These are phyloP conservation scores for Chirona hameri DNA, from an alignment of 2,888 invertebrate genomes.

Conservation along the genomic window DNA sequence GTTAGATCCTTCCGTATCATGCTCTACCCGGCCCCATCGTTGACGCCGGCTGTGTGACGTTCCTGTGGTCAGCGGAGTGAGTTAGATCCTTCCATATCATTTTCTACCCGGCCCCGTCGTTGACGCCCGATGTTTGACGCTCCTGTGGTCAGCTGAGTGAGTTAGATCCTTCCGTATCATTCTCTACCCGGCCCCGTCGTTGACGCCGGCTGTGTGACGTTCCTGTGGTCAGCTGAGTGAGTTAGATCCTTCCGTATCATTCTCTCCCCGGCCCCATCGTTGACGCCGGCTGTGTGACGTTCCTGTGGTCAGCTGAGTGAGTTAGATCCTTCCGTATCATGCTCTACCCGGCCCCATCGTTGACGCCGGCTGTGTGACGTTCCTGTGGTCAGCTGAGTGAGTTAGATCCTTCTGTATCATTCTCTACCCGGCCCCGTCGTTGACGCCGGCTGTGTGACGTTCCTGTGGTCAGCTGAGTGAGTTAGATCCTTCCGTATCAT, in stretches of 20 bases:
- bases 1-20: constrained; percentile 46
- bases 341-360: too few species aligned
- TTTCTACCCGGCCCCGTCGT: too few species aligned
- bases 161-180: constrained; percentile 46
- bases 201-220: too few species aligned
- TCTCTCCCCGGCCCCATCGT: too few species aligned
- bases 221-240: constrained; percentile 59
- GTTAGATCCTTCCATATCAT: constrained; percentile 46
- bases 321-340: constrained; percentile 46
- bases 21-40: too few species aligned
- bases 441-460: too few species aligned
- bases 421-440: too few species aligned
- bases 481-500: constrained; percentile 46
- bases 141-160: constrained; percentile 59
- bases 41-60: too few species aligned
- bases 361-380: too few species aligned
- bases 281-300: too few species aligned
- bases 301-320: constrained; percentile 59
- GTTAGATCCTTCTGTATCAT: constrained; percentile 46
- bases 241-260: constrained; percentile 46
- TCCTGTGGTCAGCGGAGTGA: constrained; percentile 59
- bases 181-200: too few species aligned
- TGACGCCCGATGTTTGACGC: too few species aligned
- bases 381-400: constrained; percentile 59
- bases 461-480: constrained; percentile 59